Evolutionary conservation across 2,113 vertebrate species (phyloP).

Genomic region (Morone chrysops): DNA sequence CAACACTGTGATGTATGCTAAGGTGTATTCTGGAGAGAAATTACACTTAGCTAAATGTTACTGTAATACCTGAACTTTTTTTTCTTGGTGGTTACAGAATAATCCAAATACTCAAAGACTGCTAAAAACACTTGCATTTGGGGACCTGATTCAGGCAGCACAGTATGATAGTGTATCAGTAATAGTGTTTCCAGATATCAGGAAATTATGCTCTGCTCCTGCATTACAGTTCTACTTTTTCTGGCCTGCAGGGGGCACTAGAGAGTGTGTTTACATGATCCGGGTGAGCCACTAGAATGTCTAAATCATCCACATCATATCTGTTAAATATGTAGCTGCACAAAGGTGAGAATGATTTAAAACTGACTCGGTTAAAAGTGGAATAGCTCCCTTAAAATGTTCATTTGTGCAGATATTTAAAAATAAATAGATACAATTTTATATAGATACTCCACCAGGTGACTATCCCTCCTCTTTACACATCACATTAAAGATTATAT

Average conservation of each 20-base stretch:
- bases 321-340: not conserved
- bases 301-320: not conserved
- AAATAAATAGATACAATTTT: not conserved
- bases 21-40: not conserved
- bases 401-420: not conserved
- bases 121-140: not conserved
- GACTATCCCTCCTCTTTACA: not conserved
- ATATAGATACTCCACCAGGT: not conserved
- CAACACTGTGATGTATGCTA: not conserved
- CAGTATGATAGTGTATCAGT: not conserved
- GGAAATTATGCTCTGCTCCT: not conserved
- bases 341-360: not conserved
- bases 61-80: not conserved
- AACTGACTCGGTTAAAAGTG: not conserved
- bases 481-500: not conserved
- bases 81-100: not conserved
- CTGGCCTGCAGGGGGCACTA: conserved; percentile 8
- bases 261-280: not conserved
- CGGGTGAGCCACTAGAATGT: too few species aligned
- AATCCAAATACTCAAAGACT: not conserved
- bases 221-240: not conserved
- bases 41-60: not conserved
- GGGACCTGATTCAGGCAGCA: not conserved
- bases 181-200: not conserved
- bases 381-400: not conserved